A percentile compares a stretch with the other conserved stretches of the same genome.
Conservation (phyloP, 35 echinoderm and acorn worm species). For the Ophioderma brevispina region DNA sequence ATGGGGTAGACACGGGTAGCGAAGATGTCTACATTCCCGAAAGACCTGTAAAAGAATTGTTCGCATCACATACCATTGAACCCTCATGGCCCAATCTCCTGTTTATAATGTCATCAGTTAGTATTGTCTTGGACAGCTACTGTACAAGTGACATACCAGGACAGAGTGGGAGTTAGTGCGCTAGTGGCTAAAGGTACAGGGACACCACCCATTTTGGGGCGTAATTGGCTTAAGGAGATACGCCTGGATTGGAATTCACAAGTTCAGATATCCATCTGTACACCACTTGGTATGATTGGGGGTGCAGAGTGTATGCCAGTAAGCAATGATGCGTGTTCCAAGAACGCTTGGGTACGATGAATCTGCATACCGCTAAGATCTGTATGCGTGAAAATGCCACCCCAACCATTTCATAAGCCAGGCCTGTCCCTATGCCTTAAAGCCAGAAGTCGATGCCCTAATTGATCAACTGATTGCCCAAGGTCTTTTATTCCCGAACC, state of each 20-base stretch:
- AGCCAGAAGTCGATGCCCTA: conserved; percentile 50
- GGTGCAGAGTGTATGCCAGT: neutral
- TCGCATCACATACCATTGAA: neutral
- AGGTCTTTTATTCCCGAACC: neutral
- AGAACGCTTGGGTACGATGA: conserved; percentile 10
- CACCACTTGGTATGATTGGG: neutral
- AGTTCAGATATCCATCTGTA: neutral
- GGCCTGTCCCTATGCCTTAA: conserved; percentile 51
- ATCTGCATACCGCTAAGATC: conserved; percentile 42
- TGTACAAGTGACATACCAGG: neutral
- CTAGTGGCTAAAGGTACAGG: neutral
- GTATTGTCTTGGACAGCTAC: neutral
- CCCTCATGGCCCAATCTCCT: neutral
- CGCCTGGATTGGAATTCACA: conserved; percentile 11
- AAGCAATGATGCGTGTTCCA: neutral
- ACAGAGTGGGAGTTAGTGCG: neutral
- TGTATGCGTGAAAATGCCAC: conserved; percentile 3
- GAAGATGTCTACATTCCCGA: conserved; percentile 25
- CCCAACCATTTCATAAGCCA: conserved; percentile 47
- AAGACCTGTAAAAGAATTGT: conserved; percentile 1
- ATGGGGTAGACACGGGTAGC: conserved; percentile 58
- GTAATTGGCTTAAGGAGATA: neutral
- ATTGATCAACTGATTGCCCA: conserved; percentile 1
- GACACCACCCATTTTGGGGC: neutral
- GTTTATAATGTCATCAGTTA: neutral